Evolutionary conservation across 2,797 vertebrate species (phyloP).

Genomic region (Danio choprae): DNA sequence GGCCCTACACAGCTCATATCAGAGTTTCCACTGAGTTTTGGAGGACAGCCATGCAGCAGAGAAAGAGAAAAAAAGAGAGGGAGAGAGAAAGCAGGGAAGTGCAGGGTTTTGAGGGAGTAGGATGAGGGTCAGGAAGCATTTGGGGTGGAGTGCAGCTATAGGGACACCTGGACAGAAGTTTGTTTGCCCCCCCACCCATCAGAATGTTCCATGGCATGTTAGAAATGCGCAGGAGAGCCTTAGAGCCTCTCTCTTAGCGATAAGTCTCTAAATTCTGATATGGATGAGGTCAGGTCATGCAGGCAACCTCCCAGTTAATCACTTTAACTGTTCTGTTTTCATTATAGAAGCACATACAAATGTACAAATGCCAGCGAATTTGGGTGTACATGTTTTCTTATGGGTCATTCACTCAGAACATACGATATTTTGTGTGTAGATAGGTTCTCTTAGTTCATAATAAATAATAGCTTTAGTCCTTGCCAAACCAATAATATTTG

Average conservation of each 20-base stretch:
- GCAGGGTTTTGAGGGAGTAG: conserved; percentile 16
- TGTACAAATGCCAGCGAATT: not conserved
- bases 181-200: not conserved
- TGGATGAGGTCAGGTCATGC: conserved; percentile 8
- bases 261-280: conserved; percentile 37
- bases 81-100: conserved; percentile 24
- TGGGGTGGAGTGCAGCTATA: conserved; percentile 27
- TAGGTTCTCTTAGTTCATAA: too few relatives aligned
- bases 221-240: conserved; percentile 39
- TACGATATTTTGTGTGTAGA: too few relatives aligned
- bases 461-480: too few relatives aligned
- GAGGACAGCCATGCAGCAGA: conserved; percentile 26
- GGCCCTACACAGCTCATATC: conserved; percentile 49
- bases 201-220: conserved; percentile 39
- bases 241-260: conserved; percentile 37
- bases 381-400: not conserved
- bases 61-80: conserved; percentile 14
- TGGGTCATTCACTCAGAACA: too few relatives aligned
- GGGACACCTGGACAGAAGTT: conserved; percentile 39
- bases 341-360: not conserved
- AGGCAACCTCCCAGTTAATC: conserved; percentile 19
- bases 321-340: conserved; percentile 3
- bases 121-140: conserved; percentile 28
- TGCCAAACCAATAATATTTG: too few relatives aligned
- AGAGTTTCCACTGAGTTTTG: conserved; percentile 58